A percentile compares a stretch with the other conserved stretches of the same genome.
phyloP scores from a whole-genome alignment of 2,113 vertebrate genomes.

The Tauraco erythrolophus region DNA sequence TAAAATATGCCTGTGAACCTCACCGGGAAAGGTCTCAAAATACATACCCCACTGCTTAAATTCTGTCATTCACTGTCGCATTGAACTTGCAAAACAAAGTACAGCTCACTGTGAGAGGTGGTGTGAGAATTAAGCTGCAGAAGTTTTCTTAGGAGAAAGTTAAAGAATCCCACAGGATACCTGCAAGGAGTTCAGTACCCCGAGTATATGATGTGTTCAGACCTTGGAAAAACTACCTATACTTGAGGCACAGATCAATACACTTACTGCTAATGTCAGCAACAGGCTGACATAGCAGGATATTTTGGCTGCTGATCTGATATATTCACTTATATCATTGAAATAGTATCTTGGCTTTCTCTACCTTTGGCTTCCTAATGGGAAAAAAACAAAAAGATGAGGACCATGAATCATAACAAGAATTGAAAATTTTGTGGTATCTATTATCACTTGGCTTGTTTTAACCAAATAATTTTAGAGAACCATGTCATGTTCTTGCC shows the following conservation, averaged over 20 bases:
- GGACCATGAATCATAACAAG: neutral
- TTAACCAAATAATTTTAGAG: constrained; percentile 1
- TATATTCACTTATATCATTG: neutral
- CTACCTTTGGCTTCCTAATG: neutral
- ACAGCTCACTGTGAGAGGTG: neutral
- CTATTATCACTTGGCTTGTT: constrained; percentile 22
- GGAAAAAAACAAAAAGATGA: neutral
- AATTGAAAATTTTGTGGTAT: constrained; percentile 5
- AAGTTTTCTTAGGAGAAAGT: neutral
- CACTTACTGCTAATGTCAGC: neutral
- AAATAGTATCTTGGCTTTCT: constrained; percentile 29
- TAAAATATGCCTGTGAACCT: neutral
- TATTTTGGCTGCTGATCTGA: neutral
- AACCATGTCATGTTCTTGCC: neutral
- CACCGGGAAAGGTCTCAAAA: neutral
- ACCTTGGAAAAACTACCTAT: neutral
- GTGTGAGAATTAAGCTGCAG: neutral
- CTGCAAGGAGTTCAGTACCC: neutral
- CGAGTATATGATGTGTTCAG: neutral
- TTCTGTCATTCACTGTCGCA: neutral
- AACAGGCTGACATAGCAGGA: neutral
- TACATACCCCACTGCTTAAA: neutral
- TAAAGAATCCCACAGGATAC: neutral
- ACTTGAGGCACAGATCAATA: neutral
- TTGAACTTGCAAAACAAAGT: neutral